These are phyloP conservation scores for Euproctis similis DNA, from an alignment of 2,888 invertebrate species.

Conservation along the genomic window DNA sequence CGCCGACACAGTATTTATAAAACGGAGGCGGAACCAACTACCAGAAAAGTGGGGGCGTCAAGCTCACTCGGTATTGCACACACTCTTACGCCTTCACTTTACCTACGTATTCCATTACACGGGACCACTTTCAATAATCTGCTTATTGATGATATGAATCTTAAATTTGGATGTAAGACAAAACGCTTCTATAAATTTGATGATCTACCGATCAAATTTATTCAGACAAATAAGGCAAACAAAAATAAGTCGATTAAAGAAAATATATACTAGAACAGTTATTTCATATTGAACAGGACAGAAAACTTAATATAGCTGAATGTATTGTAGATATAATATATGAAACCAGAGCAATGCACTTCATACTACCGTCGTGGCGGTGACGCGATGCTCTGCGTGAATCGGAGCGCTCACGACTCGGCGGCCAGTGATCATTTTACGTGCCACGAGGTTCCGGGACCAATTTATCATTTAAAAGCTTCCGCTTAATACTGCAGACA, in stretches of 20 bases:
- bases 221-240: too few relatives aligned
- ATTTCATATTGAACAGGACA: constrained; percentile 9
- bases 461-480: constrained; percentile 74
- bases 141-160: too few relatives aligned
- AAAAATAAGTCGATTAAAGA: too few relatives aligned
- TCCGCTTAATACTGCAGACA: constrained; percentile 52
- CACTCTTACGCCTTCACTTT: constrained; percentile 35
- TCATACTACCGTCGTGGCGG: constrained; percentile 30
- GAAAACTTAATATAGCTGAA: constrained; percentile 24
- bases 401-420: constrained; percentile 39
- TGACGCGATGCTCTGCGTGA: too few relatives aligned
- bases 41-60: constrained; percentile 45
- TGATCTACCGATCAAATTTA: too few relatives aligned
- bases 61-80: constrained; percentile 23
- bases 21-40: constrained; percentile 57
- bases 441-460: constrained; percentile 65
- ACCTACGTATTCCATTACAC: constrained; percentile 31
- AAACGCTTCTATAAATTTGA: too few relatives aligned
- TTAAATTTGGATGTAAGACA: too few relatives aligned
- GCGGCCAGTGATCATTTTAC: constrained; percentile 62
- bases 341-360: constrained; percentile 60
- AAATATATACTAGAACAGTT: too few relatives aligned
- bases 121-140: constrained; percentile 23
- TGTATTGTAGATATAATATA: too few relatives aligned
- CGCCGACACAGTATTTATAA: constrained; percentile 65